These are phyloP conservation scores for Bicyclus anynana DNA, from an alignment of 1,140 invertebrate species.

Conservation along the genomic window DNA sequence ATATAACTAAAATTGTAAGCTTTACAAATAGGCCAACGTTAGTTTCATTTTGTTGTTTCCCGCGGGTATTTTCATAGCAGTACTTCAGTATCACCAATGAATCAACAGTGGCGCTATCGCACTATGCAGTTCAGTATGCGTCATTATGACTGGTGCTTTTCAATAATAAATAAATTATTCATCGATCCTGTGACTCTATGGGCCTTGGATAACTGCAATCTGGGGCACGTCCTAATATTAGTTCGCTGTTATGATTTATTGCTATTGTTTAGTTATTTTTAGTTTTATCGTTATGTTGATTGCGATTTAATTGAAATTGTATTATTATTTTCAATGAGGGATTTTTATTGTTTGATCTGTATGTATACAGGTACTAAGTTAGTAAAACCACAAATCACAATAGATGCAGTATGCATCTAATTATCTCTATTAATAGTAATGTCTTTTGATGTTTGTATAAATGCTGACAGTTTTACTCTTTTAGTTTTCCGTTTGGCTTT, in stretches of 20 bases:
- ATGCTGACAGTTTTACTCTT: no score
- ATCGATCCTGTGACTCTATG: constrained; percentile 16
- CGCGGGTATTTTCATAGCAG: background rate
- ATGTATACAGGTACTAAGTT: background rate
- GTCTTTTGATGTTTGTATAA: no score
- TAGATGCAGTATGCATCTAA: no score
- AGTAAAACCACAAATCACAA: no score
- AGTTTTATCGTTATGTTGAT: constrained; percentile 11
- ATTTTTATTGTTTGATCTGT: background rate
- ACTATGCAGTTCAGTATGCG: background rate
- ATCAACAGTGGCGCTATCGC: background rate
- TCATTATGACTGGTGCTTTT: constrained; percentile 4
- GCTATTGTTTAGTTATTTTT: constrained; percentile 12
- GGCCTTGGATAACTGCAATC: constrained; percentile 21
- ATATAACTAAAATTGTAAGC: no score
- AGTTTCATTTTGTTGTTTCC: no score
- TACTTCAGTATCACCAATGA: background rate
- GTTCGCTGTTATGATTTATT: constrained; percentile 11
- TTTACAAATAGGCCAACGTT: no score
- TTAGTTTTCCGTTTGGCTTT: no score
- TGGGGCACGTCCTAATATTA: constrained; percentile 18
- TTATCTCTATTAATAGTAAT: no score
- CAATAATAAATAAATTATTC: constrained; percentile 10
- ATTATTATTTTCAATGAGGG: background rate
- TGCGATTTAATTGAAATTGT: background rate